Evolutionary conservation across 2,888 invertebrate genomes (phyloP).

Genomic region (Synergus itoensis): DNA sequence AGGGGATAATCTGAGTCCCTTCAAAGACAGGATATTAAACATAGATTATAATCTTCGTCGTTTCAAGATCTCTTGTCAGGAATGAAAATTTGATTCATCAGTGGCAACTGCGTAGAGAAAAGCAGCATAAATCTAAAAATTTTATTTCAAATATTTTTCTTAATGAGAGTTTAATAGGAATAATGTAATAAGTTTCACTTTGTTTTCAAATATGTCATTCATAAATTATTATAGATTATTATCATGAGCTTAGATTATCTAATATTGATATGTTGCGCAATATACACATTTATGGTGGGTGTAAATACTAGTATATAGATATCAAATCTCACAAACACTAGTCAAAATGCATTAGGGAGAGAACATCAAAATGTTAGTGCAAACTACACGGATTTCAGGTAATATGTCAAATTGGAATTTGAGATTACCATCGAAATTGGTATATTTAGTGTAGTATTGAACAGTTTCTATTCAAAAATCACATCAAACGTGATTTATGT

Average conservation of each 20-base stretch:
- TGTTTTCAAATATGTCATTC: background rate
- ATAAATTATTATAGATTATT: background rate
- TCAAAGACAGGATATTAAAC: conserved; percentile 68
- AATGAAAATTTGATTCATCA: background rate
- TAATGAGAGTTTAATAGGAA: too few species aligned
- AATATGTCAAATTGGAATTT: background rate
- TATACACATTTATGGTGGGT: background rate
- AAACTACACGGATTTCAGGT: background rate
- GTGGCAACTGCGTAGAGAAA: background rate
- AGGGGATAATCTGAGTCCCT: background rate
- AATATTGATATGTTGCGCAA: background rate
- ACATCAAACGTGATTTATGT: too few species aligned
- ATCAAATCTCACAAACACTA: background rate
- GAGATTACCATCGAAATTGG: background rate
- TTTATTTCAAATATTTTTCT: too few species aligned
- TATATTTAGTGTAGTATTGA: background rate
- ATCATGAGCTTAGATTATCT: background rate
- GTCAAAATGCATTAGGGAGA: background rate
- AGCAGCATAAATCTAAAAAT: background rate
- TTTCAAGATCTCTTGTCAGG: background rate
- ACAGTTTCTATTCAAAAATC: too few species aligned
- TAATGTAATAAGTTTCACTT: background rate
- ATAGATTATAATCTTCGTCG: conserved; percentile 63
- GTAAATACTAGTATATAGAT: background rate
- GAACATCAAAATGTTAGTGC: conserved; percentile 15